A percentile compares a stretch with the other conserved stretches of the same genome.
Conservation (phyloP, 2,797 vertebrate genomes). For the Megaceryle alcyon region DNA sequence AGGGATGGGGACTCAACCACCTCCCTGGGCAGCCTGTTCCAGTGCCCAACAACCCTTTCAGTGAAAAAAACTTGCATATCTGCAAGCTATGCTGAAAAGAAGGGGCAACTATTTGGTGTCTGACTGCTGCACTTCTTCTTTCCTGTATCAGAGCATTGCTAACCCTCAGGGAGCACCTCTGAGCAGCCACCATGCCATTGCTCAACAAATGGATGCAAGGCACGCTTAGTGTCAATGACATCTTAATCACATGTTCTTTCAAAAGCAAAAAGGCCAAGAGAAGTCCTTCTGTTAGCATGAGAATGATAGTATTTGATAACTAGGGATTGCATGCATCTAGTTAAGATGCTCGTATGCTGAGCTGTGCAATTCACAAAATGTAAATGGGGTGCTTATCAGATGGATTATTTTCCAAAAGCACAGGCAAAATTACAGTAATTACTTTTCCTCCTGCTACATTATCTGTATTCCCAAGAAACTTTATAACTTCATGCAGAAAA, state of each 20-base stretch:
- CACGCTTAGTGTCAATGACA: background rate
- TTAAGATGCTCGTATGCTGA: slow-evolving; percentile 10
- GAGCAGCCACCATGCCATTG: background rate
- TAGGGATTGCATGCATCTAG: background rate
- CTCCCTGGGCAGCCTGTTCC: too few species aligned
- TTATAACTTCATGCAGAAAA: slow-evolving; percentile 46
- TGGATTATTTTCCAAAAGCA: slow-evolving; percentile 64
- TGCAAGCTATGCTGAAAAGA: background rate
- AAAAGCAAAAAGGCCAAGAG: background rate
- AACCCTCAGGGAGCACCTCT: background rate
- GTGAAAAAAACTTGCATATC: background rate
- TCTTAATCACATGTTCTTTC: slow-evolving; percentile 8
- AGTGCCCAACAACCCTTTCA: too few species aligned
- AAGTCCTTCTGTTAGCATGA: background rate
- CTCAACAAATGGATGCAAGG: background rate
- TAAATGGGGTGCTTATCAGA: slow-evolving; percentile 55
- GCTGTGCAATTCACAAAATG: slow-evolving; percentile 40
- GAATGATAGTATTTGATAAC: background rate
- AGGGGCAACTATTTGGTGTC: background rate
- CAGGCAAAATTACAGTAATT: slow-evolving; percentile 60
- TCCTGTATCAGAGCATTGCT: background rate
- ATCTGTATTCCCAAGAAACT: slow-evolving; percentile 66
- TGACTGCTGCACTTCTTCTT: background rate
- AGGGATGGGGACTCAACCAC: too few species aligned
- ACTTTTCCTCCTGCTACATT: slow-evolving; percentile 52